phyloP scores from a whole-genome alignment of 1,140 invertebrate genomes.

The Cydia pomonella region DNA sequence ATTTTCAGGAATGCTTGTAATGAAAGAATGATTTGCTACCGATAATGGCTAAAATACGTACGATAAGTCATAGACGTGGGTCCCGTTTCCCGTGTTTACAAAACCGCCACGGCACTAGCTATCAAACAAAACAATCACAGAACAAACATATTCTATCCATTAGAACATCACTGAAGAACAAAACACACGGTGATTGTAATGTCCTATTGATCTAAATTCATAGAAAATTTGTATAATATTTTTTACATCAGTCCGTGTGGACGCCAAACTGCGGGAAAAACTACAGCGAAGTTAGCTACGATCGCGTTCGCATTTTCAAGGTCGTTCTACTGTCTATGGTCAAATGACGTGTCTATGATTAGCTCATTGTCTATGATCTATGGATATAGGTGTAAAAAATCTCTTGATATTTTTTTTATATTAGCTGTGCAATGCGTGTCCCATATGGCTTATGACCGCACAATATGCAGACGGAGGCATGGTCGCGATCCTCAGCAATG shows the following conservation, averaged over 20 bases:
- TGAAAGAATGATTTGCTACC: conserved; percentile 46
- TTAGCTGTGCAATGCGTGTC: no score
- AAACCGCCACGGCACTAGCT: conserved; percentile 64
- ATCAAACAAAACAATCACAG: conserved; percentile 64
- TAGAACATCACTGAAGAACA: conserved; percentile 61
- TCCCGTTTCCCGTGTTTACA: conserved; percentile 75
- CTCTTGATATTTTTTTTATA: not conserved
- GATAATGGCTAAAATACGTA: conserved; percentile 73
- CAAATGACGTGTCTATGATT: conserved; percentile 43
- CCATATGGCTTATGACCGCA: no score
- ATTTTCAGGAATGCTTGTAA: conserved; percentile 36
- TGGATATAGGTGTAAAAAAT: not conserved
- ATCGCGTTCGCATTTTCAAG: conserved; percentile 60
- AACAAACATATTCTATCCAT: conserved; percentile 65
- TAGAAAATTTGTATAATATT: conserved; percentile 67
- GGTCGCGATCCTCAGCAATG: no score
- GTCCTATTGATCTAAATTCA: conserved; percentile 74
- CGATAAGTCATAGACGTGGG: conserved; percentile 79
- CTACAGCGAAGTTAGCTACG: conserved; percentile 72
- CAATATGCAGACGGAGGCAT: no score
- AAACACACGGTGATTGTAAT: conserved; percentile 55
- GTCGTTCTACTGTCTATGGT: conserved; percentile 61
- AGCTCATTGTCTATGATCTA: conserved; percentile 39
- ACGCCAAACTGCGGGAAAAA: conserved; percentile 80
- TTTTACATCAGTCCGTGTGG: conserved; percentile 71